Evolutionary conservation across 2,113 vertebrate genomes (phyloP).

Genomic region (Menidia beryllina): DNA sequence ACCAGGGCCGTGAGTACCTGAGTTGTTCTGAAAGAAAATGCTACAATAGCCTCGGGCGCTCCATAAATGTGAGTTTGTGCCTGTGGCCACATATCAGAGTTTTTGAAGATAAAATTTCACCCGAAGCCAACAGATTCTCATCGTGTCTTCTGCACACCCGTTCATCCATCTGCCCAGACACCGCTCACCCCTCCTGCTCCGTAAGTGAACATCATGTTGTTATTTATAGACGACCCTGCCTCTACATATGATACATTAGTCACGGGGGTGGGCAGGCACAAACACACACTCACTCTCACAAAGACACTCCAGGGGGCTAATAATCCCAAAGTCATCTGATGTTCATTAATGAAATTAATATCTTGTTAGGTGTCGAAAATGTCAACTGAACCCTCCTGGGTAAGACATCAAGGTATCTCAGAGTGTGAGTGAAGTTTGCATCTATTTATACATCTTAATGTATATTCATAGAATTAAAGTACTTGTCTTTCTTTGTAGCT

Average conservation of each 20-base stretch:
- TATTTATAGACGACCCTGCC: constrained; percentile 77
- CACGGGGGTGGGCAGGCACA: constrained; percentile 43
- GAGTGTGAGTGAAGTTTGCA: constrained; percentile 15
- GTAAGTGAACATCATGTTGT: constrained; percentile 68
- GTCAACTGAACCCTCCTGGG: constrained; percentile 28
- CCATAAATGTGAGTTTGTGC: neutral
- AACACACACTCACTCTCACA: constrained; percentile 23
- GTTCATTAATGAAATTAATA: constrained; percentile 41
- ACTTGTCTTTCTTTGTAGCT: neutral
- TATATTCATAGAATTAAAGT: accelerated
- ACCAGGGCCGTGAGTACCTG: constrained; percentile 15
- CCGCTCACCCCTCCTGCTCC: constrained; percentile 43
- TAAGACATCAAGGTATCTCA: constrained; percentile 2
- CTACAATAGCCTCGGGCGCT: constrained; percentile 2
- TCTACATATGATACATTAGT: constrained; percentile 62
- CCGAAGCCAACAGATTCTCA: constrained; percentile 9
- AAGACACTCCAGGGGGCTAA: constrained; percentile 24
- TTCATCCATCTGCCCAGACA: constrained; percentile 62
- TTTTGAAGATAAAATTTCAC: constrained; percentile 33
- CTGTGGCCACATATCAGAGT: constrained; percentile 17
- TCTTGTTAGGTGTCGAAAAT: constrained; percentile 43
- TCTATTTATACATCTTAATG: neutral
- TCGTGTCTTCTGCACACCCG: neutral
- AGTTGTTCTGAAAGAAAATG: constrained; percentile 18
- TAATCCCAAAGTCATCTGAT: constrained; percentile 57